Evolutionary conservation across 1,140 invertebrate genomes (phyloP).

Genomic region (Saxidomus purpurata): DNA sequence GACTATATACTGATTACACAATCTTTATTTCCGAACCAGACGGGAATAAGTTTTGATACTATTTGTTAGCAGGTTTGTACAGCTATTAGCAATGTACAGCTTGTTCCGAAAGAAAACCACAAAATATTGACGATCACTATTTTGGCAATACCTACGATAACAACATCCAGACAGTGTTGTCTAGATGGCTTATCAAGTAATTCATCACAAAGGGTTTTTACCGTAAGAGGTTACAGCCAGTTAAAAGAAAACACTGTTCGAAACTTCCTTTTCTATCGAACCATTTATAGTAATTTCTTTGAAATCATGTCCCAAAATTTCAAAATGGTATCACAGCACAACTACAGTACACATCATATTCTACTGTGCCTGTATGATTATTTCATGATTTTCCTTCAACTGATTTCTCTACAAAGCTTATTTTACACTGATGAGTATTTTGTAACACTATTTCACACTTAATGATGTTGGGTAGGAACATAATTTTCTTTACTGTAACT

Average conservation of each 20-base stretch:
- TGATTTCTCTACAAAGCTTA: not conserved
- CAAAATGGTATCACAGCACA: not conserved
- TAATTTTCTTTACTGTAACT: too few relatives aligned
- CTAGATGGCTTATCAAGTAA: too few relatives aligned
- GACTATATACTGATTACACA: not conserved
- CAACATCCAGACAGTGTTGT: too few relatives aligned
- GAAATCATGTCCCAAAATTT: too few relatives aligned
- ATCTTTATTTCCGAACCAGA: not conserved
- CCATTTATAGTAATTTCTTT: too few relatives aligned
- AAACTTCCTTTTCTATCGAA: too few relatives aligned
- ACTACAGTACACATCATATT: too few relatives aligned
- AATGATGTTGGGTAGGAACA: too few relatives aligned
- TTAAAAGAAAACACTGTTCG: too few relatives aligned
- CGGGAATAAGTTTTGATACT: not conserved
- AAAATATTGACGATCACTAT: not conserved
- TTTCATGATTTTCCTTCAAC: not conserved
- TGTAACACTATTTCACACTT: too few relatives aligned
- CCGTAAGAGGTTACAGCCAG: too few relatives aligned
- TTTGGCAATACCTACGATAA: not conserved
- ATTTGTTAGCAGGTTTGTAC: not conserved
- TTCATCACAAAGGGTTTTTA: too few relatives aligned
- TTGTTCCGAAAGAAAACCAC: not conserved
- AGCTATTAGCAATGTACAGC: conserved; percentile 30
- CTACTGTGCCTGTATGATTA: not conserved
- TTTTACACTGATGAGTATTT: conserved; percentile 2